These are phyloP conservation scores for Leptoteleia sp. DNA, from an alignment of 1,140 invertebrate genomes.

Conservation along the genomic window DNA sequence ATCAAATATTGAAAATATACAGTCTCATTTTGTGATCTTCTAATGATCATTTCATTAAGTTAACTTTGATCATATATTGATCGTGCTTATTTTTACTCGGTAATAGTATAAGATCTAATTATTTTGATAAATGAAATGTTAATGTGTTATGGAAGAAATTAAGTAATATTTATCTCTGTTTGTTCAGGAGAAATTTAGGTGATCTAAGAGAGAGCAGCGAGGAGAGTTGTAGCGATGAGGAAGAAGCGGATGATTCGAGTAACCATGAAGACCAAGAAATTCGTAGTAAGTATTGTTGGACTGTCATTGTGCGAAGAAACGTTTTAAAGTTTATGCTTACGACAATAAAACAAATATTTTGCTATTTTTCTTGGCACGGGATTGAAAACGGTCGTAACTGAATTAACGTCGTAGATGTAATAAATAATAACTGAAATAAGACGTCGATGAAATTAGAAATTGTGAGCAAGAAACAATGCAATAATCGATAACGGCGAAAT, in stretches of 20 bases:
- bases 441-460: conserved; percentile 12
- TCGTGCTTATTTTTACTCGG: too few species aligned
- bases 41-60: too few species aligned
- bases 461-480: conserved; percentile 2
- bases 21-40: too few species aligned
- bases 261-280: conserved; percentile 50
- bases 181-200: conserved; percentile 55
- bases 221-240: conserved; percentile 67
- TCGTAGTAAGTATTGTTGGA: conserved; percentile 35
- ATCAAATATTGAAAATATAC: too few species aligned
- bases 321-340: conserved; percentile 20
- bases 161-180: too few species aligned
- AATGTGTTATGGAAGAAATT: too few species aligned
- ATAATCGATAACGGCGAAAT: conserved; percentile 24
- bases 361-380: conserved; percentile 42
- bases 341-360: conserved; percentile 20
- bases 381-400: conserved; percentile 15
- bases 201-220: conserved; percentile 61
- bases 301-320: conserved; percentile 13
- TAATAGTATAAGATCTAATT: too few species aligned
- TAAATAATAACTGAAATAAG: conserved; percentile 19
- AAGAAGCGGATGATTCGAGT: conserved; percentile 59
- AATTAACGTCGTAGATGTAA: conserved; percentile 13
- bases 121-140: too few species aligned
- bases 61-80: too few species aligned